Evolutionary conservation across 2,888 invertebrate species (phyloP), one percentile per base, ranked within the genome.

Genomic region (Conops quadrifasciatus): DNA sequence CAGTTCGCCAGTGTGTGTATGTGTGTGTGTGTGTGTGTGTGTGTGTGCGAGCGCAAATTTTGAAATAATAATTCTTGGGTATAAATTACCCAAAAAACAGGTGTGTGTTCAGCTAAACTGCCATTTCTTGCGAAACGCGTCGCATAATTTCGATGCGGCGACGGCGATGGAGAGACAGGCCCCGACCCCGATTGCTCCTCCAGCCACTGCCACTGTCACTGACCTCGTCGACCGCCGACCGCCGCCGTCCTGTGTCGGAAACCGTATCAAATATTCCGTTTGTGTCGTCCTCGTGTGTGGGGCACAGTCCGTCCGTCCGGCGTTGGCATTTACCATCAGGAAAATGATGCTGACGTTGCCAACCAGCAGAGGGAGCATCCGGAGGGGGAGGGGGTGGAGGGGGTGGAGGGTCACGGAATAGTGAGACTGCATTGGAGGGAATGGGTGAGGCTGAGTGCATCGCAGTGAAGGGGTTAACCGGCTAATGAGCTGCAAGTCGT

Each of bases 11-110:
- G n/a, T n/a, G n/a, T 36, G 36, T 4, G 16, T 53, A 73, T 73
- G 70, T 72, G 73, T 73, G 76, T 75, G 30, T 30, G 21, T 56
- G 15, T 19, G 30, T 36, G 36, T 4, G 16, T 53, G 74, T 73
- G 70, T 72, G 73, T 73, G 76, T 75, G 76, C 78, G 79, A 78
- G 79, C 79, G 78, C 81, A 83, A 81, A 80, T 83, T 84, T 83
- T 83, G 83, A 83, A 84, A 84, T 85, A 84, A 84, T 84, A 84
- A 84, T 85, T 84, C 85, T 84, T 84, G 81, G 81, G 84, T 85
- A 84, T 84, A 84, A 85, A 85, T 83, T 84, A 82, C 85, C 79
- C 78, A 77, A 19, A 81, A 83, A 83, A 82, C 84, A 84, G 85
- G 85, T 84, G 85, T 82, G 78, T 80, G 75, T 77, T 77, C 78